A percentile compares a stretch with the other conserved stretches of the same genome.
phyloP scores from a whole-genome alignment of 1,140 invertebrate species.

The honey bee (Apis mellifera) region DNA sequence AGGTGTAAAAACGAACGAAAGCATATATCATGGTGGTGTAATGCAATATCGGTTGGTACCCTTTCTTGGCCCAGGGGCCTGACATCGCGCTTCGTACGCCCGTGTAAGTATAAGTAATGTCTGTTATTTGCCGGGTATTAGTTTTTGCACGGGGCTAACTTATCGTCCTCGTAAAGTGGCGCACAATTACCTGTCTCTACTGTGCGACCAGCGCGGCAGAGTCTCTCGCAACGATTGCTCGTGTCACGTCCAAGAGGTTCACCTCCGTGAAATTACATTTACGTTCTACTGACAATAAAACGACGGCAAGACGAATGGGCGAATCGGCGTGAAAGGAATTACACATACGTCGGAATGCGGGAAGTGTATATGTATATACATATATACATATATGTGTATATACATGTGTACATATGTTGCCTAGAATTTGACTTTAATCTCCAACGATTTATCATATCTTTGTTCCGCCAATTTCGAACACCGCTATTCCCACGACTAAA shows the following conservation, averaged over 20 bases:
- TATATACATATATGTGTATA: too few species aligned
- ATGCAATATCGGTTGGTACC: conserved; percentile 68
- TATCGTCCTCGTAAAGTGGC: conserved; percentile 73
- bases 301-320: conserved; percentile 60
- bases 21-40: conserved; percentile 70
- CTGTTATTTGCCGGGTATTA: conserved; percentile 74
- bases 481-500: too few species aligned
- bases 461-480: neutral
- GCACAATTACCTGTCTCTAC: conserved; percentile 71
- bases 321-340: conserved; percentile 47
- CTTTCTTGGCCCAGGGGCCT: conserved; percentile 54
- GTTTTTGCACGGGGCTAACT: conserved; percentile 71
- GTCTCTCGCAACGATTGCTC: conserved; percentile 44
- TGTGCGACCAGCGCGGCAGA: conserved; percentile 41
- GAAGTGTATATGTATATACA: too few species aligned
- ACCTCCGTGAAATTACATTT: conserved; percentile 61
- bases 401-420: neutral
- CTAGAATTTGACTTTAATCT: conserved; percentile 7
- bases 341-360: conserved; percentile 19
- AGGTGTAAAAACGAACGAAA: conserved; percentile 68
- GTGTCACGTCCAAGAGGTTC: conserved; percentile 53
- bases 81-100: conserved; percentile 34
- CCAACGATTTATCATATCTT: neutral
- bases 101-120: conserved; percentile 73
- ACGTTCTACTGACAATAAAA: conserved; percentile 57